Percentiles rank a stretch among this genome's conserved stretches.
Evolutionary conservation across 2,888 invertebrate species (phyloP).

Genomic region (Euclidia mi): DNA sequence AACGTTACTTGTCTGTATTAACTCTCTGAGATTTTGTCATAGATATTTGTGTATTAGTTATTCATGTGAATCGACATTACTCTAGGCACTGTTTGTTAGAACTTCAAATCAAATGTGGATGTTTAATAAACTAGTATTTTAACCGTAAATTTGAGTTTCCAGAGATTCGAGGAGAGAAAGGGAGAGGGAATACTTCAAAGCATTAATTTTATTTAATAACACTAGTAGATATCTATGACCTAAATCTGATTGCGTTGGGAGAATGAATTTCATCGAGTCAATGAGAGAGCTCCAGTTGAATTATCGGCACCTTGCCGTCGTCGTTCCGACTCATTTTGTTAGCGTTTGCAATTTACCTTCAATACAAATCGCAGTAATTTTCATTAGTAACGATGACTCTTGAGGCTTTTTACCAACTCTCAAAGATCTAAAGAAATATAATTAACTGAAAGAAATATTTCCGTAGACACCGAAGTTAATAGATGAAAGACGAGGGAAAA

Average conservation of each 20-base stretch:
- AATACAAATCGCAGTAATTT: constrained; percentile 70
- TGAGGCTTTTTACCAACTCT: constrained; percentile 45
- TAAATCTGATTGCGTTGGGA: constrained; percentile 71
- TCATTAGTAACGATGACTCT: constrained; percentile 66
- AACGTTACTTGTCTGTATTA: constrained; percentile 4
- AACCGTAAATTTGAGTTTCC: not conserved
- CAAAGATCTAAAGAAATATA: constrained; percentile 51
- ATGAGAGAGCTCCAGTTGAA: constrained; percentile 70
- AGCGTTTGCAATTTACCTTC: constrained; percentile 76
- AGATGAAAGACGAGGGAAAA: constrained; percentile 42
- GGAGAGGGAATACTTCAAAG: constrained; percentile 4
- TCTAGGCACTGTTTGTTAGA: too few relatives aligned
- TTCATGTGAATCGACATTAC: not conserved
- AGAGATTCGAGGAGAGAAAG: not conserved
- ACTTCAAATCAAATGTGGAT: too few relatives aligned
- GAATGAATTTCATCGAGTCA: constrained; percentile 77
- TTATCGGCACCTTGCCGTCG: constrained; percentile 76
- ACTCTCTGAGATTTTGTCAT: constrained; percentile 1
- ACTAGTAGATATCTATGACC: constrained; percentile 67
- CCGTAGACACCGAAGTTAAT: constrained; percentile 33
- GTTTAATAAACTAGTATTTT: too few relatives aligned
- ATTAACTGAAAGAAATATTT: constrained; percentile 49
- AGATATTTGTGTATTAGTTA: not conserved
- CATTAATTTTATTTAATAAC: constrained; percentile 66
- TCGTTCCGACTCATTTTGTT: constrained; percentile 78